Evolutionary conservation across 2,888 invertebrate species (phyloP), one percentile per base, ranked within the genome.

Genomic region (Drosophila anceps): DNA sequence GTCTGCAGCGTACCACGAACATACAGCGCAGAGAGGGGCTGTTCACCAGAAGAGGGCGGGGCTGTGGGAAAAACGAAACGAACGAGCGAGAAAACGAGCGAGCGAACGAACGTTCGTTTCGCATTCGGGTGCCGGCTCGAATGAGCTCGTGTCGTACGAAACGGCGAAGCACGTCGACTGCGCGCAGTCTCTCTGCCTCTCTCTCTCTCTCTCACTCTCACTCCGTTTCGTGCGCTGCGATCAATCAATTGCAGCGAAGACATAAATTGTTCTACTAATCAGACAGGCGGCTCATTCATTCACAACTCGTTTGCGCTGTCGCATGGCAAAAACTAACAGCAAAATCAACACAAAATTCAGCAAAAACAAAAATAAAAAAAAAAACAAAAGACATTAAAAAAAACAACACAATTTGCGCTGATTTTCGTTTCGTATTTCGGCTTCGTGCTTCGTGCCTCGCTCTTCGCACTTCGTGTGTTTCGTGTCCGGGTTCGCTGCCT

Each of bases 251-350:
- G 55, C 69, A 62, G 24, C 73, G 76, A 35, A 35, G 35, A 76
- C 79, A 88, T 90, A 89, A 88, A 89, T 81, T 76, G 76, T 77
- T 80, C 75, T 68, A 81, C 69, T 85, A 69, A 80, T 70, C 81
- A 77, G 69, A 43, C 72, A 58, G 70, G 62, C 63, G 81, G 65
- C 85, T 81, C 90, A 89, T 90, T 88, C 90, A 88, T 88, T 88
- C 84, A 88, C 84, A 88, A 86, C 82, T 84, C 87, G 89, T 84
- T 82, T 76, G 81, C 75, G 73, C 57, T 71, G 82, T 64, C 84
- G 79, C 69, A 80, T 44, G 74, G 43, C 46, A 64, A 62, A 43
- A 46, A 35, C 48, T 20, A 43, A 20, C 50, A 51, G 33, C 18
- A 53, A n/a, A 35, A 27, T 35, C 37, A 35, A 64, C 9, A 69